Evolutionary conservation across 2,888 invertebrate species (phyloP).

Genomic region (Argyresthia goedartella): DNA sequence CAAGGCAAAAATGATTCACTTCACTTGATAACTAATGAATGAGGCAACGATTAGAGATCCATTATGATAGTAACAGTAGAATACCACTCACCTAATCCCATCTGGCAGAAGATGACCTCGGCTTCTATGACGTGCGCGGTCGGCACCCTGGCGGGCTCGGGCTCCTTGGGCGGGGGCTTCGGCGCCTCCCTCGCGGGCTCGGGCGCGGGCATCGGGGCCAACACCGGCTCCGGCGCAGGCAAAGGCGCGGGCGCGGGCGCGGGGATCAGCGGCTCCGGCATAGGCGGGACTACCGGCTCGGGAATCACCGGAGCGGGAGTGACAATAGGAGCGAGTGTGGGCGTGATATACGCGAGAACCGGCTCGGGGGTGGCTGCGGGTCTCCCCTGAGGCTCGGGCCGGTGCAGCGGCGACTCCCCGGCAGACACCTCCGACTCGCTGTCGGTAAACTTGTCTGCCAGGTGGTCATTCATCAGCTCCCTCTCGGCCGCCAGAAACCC

Average conservation of each 20-base stretch:
- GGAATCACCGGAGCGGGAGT: slow-evolving; percentile 16
- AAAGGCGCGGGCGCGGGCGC: slow-evolving; percentile 14
- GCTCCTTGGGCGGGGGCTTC: slow-evolving; percentile 9
- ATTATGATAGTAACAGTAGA: not conserved
- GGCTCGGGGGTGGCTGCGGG: slow-evolving; percentile 23
- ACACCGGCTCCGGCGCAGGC: slow-evolving; percentile 15
- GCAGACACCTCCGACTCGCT: slow-evolving; percentile 67
- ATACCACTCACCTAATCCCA: slow-evolving; percentile 75
- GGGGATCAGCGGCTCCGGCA: slow-evolving; percentile 15
- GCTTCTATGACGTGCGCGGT: slow-evolving; percentile 71
- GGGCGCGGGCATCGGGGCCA: slow-evolving; percentile 19
- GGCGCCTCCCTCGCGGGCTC: slow-evolving; percentile 8
- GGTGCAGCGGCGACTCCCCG: slow-evolving; percentile 57
- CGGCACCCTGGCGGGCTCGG: slow-evolving; percentile 17
- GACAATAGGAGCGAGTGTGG: slow-evolving; percentile 15
- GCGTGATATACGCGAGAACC: slow-evolving; percentile 13
- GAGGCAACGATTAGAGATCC: not conserved
- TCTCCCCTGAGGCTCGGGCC: slow-evolving; percentile 25
- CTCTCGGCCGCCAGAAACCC: not conserved
- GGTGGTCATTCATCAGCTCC: slow-evolving; percentile 44
- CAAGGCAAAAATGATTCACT: not conserved
- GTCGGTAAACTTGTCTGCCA: slow-evolving; percentile 71
- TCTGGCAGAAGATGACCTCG: slow-evolving; percentile 79
- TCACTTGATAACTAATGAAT: not conserved
- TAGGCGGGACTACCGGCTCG: not conserved